Conservation (phyloP, 2,113 vertebrate genomes). For the Galeopterus variegatus region DNA sequence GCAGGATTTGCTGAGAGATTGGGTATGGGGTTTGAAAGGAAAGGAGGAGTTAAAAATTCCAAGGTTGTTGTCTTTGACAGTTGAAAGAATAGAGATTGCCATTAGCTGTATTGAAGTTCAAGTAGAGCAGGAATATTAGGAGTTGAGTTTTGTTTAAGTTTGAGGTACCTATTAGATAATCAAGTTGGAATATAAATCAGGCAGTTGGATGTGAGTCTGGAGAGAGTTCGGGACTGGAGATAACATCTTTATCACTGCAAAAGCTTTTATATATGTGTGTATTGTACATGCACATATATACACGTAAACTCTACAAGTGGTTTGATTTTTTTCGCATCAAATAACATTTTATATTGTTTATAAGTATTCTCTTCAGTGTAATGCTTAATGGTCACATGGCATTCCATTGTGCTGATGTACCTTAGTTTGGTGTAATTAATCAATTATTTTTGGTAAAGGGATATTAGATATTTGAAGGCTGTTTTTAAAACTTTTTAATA, state of each 20-base stretch:
- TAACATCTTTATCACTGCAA: not conserved
- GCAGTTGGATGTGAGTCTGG: not conserved
- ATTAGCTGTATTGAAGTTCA: not conserved
- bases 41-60: not conserved
- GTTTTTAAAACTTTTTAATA: conserved; percentile 31
- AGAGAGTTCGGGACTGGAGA: not conserved
- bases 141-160: not conserved
- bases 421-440: not conserved
- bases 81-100: not conserved
- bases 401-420: not conserved
- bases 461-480: not conserved
- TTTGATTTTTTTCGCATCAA: not conserved
- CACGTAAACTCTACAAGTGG: not conserved
- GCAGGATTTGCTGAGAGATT: not conserved
- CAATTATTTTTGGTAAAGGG: not conserved
- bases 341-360: not conserved
- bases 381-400: not conserved
- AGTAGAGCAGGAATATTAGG: not conserved
- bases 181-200: not conserved
- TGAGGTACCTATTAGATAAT: not conserved
- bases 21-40: not conserved
- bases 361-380: not conserved
- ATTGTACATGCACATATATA: not conserved
- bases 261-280: not conserved
- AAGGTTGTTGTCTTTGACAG: not conserved